Evolutionary conservation across 2,113 vertebrate genomes (phyloP), one percentile per base, ranked within the genome.

Genomic region (Urocynchramus pylzowi): DNA sequence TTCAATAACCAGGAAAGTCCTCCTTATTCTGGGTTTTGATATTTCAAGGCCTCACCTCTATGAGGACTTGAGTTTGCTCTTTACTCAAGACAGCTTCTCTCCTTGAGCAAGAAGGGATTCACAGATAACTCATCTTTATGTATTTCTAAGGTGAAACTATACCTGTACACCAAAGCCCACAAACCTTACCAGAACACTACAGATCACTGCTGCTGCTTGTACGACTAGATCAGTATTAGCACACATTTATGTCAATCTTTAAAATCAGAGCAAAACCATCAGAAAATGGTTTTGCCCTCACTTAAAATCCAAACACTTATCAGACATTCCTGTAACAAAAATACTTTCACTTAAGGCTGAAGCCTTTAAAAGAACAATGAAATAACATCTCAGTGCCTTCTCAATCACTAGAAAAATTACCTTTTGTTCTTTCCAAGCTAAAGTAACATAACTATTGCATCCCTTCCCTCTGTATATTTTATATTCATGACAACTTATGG

Each of bases 91-190:
- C 4, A 59, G 11, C 11, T 65, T 52, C 23, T 70, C n/a, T 47
- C 41, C 45, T 84, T 52, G 37, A 68, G 13, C 9, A 35, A 84
- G 31, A n/a, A 37, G 16, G 10, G 17, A 78, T 64, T 82, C 31
- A 42, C 11, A 23, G 10, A 69, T 5, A 30, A 64, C 19, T 56
- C 42, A n/a, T 16, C 28, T 47, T 47, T 14, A 61, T 37, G 52
- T 53, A 14, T 26, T 74, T 16, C 20, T 44, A 30, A 54, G 7
- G 17, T 69, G 21, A 88, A 91, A 78, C 13, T 8, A 18, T 24
- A 69, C 49, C 44, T 44, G 49, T 45, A 93, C 14, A 69, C 53
- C 57, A 92, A 92, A 63, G 19, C n/a, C 87, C 86, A 89, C n/a
- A 80, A 67, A 53, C 35, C 22, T 60, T 60, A 82, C 50, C 31